Base-by-base conservation (phyloP, 2,797 vertebrate species). In the Nyctibius grandis region DNA sequence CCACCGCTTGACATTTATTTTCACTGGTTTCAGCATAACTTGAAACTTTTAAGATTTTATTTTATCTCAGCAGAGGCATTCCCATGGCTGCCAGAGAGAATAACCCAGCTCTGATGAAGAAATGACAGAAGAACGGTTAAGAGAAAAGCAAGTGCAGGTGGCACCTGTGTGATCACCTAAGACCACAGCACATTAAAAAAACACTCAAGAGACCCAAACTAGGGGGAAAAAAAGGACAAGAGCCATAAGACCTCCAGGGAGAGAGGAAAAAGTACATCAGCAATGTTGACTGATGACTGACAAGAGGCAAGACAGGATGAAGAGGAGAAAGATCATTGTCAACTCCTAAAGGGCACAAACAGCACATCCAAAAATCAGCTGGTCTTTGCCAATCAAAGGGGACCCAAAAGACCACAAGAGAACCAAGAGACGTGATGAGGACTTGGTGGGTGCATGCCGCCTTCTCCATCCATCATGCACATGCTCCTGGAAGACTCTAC, bases 361-460 rank as follows among this genome's bases (percentile, higher is more conserved):
- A 15, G 53, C 40, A 47, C 31, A 42, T 20, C 31, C 17, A 5
- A 67, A 73, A 54, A 12, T 10, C 69, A 31, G 40, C 14, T 13
- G 11, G 36, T 25, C 48, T 57, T 26, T 63, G 33, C 15, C 76
- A 61, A 4, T 5, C 31, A 21, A 60, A 53, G 40, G 31, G 45
- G 10, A 67, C 40, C 26, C 54, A 57, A 40, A 10, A 54, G 69
- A 50, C 4, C 45, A 45, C 45, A 21, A 47, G 22, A 47, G 8
- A 60, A 38, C 31, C 53, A 56, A 34, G 10, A 54, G 68, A 48
- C 3, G 1, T 1, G 25, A 31, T 7, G 29, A 65, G 14, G 59
- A 51, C 33, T n/a, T 6, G 42, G 29, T 0, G 2, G 56, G 34
- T 16, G 12, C 33, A 9, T 4, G 20, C 6, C 3, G 6, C 3